Conservation (phyloP, 2,797 vertebrate genomes). For the Macroramphosus scolopax region DNA sequence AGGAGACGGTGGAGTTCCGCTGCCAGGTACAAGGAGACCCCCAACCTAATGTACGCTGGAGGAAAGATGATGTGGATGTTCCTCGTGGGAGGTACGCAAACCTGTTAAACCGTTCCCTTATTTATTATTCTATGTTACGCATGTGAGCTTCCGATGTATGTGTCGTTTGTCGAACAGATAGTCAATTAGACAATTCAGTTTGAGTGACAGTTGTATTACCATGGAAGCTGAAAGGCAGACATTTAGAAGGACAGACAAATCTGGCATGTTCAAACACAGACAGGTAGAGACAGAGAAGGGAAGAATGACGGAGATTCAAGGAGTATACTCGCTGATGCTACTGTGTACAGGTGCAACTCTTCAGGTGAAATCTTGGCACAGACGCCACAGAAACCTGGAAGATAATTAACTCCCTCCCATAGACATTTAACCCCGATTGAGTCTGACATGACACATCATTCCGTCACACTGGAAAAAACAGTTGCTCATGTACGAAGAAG, state of each 20-base stretch:
- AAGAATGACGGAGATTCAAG: conserved; percentile 34
- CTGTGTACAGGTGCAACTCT: conserved; percentile 47
- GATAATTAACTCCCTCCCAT: conserved; percentile 31
- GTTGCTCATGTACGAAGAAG: conserved; percentile 21
- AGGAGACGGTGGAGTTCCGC: conserved; percentile 93
- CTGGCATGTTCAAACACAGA: conserved; percentile 19
- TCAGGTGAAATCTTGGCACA: conserved; percentile 49
- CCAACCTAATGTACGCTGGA: conserved; percentile 93
- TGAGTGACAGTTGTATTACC: conserved; percentile 42
- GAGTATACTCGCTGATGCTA: conserved; percentile 28
- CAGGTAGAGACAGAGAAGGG: conserved; percentile 14
- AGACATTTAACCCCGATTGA: conserved; percentile 45
- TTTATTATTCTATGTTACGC: too few relatives aligned
- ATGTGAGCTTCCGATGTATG: too few relatives aligned
- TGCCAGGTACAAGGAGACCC: conserved; percentile 98
- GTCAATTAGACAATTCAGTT: conserved; percentile 46
- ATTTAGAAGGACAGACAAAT: conserved; percentile 14
- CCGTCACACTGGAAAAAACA: conserved; percentile 22
- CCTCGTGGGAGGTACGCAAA: conserved; percentile 89
- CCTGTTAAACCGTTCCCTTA: too few relatives aligned
- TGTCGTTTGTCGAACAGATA: conserved; percentile 37
- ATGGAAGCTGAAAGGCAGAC: conserved; percentile 15
- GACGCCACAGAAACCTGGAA: conserved; percentile 17
- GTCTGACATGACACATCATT: conserved; percentile 25
- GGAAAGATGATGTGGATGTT: conserved; percentile 92